phyloP scores from a whole-genome alignment of 2,113 vertebrate species.

The Zosterops borbonicus region DNA sequence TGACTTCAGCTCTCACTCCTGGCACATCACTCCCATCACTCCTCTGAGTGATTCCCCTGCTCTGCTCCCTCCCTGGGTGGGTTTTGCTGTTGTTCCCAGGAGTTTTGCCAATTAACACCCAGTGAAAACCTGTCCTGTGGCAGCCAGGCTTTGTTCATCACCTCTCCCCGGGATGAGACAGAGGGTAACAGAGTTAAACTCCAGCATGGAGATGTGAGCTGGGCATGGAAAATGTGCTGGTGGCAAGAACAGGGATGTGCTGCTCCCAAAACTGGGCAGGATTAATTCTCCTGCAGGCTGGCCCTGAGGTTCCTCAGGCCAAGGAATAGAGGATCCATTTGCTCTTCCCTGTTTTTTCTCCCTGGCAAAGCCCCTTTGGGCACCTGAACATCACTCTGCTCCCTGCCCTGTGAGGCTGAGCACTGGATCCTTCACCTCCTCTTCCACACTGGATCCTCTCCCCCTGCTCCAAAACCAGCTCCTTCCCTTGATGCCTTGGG shows the following conservation, averaged over 20 bases:
- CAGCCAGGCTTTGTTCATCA: not conserved
- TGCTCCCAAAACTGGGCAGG: not conserved
- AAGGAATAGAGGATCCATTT: not conserved
- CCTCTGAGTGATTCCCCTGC: not conserved
- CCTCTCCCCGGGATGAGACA: not conserved
- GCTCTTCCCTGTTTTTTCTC: not conserved
- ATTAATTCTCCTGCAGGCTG: not conserved
- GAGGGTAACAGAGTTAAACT: not conserved
- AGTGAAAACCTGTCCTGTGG: not conserved
- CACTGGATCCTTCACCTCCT: not conserved
- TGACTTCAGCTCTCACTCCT: not conserved
- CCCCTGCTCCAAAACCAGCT: not conserved
- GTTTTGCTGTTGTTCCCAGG: not conserved
- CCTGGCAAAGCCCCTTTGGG: not conserved
- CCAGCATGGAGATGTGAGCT: not conserved
- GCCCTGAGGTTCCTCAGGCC: not conserved
- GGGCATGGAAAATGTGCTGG: not conserved
- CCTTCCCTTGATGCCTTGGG: not conserved
- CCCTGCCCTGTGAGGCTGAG: not conserved
- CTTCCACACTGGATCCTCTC: not conserved
- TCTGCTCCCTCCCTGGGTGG: not conserved
- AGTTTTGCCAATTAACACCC: not conserved
- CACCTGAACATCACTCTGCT: fast-evolving
- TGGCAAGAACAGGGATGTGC: not conserved
- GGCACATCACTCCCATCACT: not conserved